Evolutionary conservation across 2,888 invertebrate species (phyloP), one percentile per base, ranked within the genome.

Genomic region (Gymnocheta viridis): DNA sequence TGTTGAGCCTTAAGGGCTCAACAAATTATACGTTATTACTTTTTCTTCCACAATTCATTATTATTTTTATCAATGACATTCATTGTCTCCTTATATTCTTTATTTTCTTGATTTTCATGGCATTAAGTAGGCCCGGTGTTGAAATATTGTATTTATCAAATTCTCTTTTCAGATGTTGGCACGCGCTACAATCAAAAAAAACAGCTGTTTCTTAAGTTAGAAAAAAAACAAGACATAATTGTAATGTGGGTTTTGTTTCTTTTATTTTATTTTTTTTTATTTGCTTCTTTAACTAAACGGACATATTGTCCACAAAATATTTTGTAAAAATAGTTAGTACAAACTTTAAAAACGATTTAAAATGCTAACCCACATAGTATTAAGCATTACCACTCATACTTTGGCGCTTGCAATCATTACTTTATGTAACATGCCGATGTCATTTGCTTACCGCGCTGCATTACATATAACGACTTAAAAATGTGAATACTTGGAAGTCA

Each of bases 171-270:
- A 41, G 9, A 51, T 62, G 54, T n/a, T 81, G 80, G 73, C 84
- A 81, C 84, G 84, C 62, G 84, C 73, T 77, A 81, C 62, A 60
- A 84, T 84, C 62, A 62, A 72, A 62, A 32, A 62, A 2, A 38
- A 12, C 83, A 84, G 80, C 72, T 84, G 84, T 54, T 81, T 58
- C 22, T 73, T 38, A 17, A 5, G 27, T 29, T 70, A 10, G 9
- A 19, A 49, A 58, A 19, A 51, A 66, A 32, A 35, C 44, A 82
- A 72, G 27, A 41, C 47, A 6, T 47, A 69, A 19, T 60, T 9
- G 10, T 14, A n/a, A 41, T 41, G n/a, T 4, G 67, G 17, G n/a
- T n/a, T n/a, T n/a, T 60, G 44, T 58, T 60, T 49, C 49, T 66
- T 78, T 44, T 17, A 2, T n/a, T 70, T 54, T 77, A 14, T 51